phyloP scores from a whole-genome alignment of 2,888 invertebrate genomes.

The Masnerella sp. region DNA sequence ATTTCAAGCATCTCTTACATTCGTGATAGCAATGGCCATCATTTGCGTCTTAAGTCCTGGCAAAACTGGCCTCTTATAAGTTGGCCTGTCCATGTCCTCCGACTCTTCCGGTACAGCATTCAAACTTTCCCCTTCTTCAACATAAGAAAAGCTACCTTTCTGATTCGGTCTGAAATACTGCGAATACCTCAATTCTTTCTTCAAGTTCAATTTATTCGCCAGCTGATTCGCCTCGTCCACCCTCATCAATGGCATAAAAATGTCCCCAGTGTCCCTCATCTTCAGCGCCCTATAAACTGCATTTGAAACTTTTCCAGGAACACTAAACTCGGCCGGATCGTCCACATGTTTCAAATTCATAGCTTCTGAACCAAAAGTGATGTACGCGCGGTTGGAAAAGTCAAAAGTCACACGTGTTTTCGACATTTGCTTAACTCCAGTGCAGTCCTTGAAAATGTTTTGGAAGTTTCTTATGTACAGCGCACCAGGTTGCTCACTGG shows the following conservation, averaged over 20 bases:
- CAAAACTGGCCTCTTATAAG: neutral
- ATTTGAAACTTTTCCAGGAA: constrained; percentile 71
- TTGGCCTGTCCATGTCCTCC: too few species aligned
- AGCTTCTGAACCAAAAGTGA: constrained; percentile 69
- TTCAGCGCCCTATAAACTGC: constrained; percentile 83
- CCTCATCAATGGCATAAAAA: constrained; percentile 80
- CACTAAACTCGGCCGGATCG: constrained; percentile 32
- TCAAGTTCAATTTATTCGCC: constrained; percentile 58
- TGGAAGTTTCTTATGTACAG: constrained; percentile 84
- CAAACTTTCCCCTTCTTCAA: too few species aligned
- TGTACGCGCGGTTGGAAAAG: constrained; percentile 82
- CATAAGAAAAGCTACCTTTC: neutral
- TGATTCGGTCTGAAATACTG: neutral
- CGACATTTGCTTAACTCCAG: constrained; percentile 59
- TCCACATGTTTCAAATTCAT: constrained; percentile 24
- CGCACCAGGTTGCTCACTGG: constrained; percentile 82
- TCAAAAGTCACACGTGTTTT: constrained; percentile 77
- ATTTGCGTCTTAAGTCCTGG: constrained; percentile 9
- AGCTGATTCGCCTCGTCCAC: constrained; percentile 31
- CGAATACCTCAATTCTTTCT: neutral
- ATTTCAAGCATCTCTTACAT: too few species aligned
- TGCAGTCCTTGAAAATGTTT: constrained; percentile 79
- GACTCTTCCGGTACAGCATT: too few species aligned
- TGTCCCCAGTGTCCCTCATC: constrained; percentile 77
- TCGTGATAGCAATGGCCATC: too few species aligned